These are phyloP conservation scores for Gastrophryne carolinensis DNA, from an alignment of 2,797 vertebrate genomes.

Conservation along the genomic window DNA sequence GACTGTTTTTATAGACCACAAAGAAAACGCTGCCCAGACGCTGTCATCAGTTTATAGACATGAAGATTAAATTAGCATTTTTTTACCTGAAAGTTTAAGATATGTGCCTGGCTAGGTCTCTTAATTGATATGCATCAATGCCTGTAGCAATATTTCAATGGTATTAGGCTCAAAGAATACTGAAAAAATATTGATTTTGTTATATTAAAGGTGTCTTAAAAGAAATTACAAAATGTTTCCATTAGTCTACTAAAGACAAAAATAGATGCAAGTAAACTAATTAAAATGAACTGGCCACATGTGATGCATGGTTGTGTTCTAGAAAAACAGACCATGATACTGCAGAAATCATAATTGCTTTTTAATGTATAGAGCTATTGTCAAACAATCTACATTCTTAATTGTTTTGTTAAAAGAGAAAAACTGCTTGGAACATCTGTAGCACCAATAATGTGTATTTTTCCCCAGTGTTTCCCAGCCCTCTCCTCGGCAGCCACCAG, in stretches of 20 bases:
- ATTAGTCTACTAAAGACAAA: background rate
- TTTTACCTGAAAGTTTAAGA: background rate
- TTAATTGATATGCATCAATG: conserved; percentile 4
- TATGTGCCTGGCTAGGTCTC: background rate
- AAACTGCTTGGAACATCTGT: too few species aligned
- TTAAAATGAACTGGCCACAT: background rate
- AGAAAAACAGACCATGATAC: background rate
- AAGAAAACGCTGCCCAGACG: background rate
- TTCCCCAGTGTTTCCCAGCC: too few species aligned
- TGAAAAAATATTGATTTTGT: background rate
- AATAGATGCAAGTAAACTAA: background rate
- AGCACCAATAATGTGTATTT: too few species aligned
- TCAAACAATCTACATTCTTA: too few species aligned
- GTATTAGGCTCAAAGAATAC: background rate
- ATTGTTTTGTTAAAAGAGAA: too few species aligned
- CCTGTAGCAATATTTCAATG: conserved; percentile 7
- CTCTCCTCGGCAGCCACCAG: too few species aligned
- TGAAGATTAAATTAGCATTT: background rate
- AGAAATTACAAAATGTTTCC: background rate
- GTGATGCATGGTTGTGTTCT: background rate
- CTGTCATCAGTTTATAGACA: conserved; percentile 7
- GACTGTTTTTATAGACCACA: background rate
- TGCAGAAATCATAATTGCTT: too few species aligned
- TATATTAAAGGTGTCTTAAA: background rate
- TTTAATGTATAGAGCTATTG: too few species aligned